A percentile compares a stretch with the other conserved stretches of the same genome.
These are phyloP conservation scores for Elgaria multicarinata DNA, from an alignment of 2,113 vertebrate genomes.

Conservation along the genomic window DNA sequence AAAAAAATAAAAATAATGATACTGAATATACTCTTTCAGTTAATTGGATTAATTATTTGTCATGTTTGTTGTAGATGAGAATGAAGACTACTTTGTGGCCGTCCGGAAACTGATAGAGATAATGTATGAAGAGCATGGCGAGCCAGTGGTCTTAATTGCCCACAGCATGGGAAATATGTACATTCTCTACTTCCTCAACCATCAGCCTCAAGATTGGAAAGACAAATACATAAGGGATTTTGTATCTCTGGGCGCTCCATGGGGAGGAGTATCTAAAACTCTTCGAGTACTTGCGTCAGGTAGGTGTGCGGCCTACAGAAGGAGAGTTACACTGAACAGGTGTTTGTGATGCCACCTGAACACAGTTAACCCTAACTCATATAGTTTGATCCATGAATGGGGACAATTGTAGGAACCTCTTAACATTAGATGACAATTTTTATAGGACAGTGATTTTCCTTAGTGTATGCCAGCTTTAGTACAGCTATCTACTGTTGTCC, in stretches of 20 bases:
- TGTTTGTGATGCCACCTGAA: neutral
- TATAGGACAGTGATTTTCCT: neutral
- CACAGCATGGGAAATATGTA: slow-evolving; percentile 99
- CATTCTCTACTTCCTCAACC: slow-evolving; percentile 94
- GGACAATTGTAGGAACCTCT: neutral
- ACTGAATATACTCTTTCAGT: neutral
- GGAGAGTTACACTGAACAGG: neutral
- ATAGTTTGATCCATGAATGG: neutral
- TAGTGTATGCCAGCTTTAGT: neutral
- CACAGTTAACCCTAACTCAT: neutral
- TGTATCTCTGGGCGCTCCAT: slow-evolving; percentile 88
- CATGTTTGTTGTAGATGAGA: slow-evolving; percentile 86
- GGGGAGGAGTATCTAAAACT: slow-evolving; percentile 97
- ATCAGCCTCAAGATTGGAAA: slow-evolving; percentile 93
- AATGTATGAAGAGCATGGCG: slow-evolving; percentile 86
- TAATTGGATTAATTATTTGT: neutral
- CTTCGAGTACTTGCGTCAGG: slow-evolving; percentile 92
- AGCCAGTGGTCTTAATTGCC: slow-evolving; percentile 91
- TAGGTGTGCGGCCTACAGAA: slow-evolving; percentile 60
- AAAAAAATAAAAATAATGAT: neutral
- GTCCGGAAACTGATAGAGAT: slow-evolving; percentile 92
- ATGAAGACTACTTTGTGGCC: slow-evolving; percentile 87
- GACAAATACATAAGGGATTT: slow-evolving; percentile 92
- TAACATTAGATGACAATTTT: too few relatives aligned
- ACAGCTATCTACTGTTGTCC: neutral